Conservation (phyloP, 2,113 vertebrate species). For the Xiphophorus hellerii region DNA sequence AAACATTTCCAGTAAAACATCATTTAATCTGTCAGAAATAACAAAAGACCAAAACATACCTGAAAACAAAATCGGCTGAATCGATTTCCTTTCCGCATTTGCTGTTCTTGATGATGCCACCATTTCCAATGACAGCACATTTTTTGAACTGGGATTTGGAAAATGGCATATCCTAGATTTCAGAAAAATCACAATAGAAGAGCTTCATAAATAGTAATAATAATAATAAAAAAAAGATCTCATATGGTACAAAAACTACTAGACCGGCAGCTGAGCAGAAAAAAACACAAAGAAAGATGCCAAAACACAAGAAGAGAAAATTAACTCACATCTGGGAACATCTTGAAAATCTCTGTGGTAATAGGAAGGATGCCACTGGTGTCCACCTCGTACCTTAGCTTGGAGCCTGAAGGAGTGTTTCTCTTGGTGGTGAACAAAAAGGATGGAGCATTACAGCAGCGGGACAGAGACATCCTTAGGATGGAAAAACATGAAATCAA, state of each 20-base stretch:
- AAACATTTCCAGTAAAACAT: not conserved
- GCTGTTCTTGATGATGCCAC: constrained; percentile 96
- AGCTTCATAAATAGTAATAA: not conserved
- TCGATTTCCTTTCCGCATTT: constrained; percentile 94
- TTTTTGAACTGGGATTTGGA: constrained; percentile 96
- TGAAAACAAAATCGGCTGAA: constrained; percentile 93
- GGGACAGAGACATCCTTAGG: constrained; percentile 88
- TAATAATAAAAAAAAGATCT: too few relatives aligned
- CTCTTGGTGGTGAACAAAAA: constrained; percentile 97
- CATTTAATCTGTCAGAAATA: constrained; percentile 4
- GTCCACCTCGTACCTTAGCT: constrained; percentile 96
- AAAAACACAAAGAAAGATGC: not conserved
- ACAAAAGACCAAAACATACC: constrained; percentile 73
- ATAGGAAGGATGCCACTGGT: constrained; percentile 92
- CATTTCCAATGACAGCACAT: constrained; percentile 95
- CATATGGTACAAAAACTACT: not conserved
- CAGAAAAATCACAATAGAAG: constrained; percentile 13
- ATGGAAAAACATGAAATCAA: constrained; percentile 12
- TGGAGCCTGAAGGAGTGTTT: constrained; percentile 93
- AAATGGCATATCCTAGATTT: constrained; percentile 93
- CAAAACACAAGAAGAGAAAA: not conserved
- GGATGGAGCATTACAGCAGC: constrained; percentile 95
- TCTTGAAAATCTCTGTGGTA: constrained; percentile 92
- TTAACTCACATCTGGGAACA: constrained; percentile 92
- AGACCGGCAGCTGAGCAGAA: not conserved